Conservation (phyloP, 2,113 vertebrate genomes). For the Mirounga angustirostris region DNA sequence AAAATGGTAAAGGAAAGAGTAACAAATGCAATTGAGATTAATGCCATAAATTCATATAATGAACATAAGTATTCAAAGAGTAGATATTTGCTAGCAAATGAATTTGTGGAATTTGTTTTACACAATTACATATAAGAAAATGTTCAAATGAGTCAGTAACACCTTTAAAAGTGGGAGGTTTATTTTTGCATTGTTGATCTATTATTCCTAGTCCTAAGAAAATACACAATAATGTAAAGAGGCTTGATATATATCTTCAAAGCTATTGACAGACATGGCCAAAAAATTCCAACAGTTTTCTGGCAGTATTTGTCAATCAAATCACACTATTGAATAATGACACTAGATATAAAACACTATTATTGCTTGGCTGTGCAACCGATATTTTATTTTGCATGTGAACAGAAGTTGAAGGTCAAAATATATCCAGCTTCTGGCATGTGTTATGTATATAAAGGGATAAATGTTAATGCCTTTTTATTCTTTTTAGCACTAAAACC, state of each 20-base stretch:
- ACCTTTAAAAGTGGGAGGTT: background rate
- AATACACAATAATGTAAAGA: background rate
- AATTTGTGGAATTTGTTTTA: background rate
- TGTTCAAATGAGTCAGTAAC: background rate
- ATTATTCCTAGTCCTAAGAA: background rate
- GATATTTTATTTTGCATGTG: background rate
- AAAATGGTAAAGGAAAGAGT: background rate
- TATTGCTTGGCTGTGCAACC: background rate
- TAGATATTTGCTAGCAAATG: background rate
- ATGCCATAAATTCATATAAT: background rate
- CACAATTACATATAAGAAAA: background rate
- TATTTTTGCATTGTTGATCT: background rate
- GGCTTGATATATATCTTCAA: background rate
- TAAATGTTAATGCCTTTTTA: background rate
- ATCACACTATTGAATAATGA: background rate
- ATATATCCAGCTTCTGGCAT: background rate
- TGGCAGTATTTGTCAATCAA: background rate
- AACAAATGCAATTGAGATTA: background rate
- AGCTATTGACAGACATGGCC: background rate
- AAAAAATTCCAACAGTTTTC: background rate
- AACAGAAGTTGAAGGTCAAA: background rate
- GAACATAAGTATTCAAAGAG: background rate
- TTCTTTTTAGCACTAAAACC: background rate
- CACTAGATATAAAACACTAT: background rate
- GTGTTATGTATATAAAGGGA: background rate